These are phyloP conservation scores for Fukomys damarensis DNA, from an alignment of 2,113 vertebrate genomes.

Conservation along the genomic window DNA sequence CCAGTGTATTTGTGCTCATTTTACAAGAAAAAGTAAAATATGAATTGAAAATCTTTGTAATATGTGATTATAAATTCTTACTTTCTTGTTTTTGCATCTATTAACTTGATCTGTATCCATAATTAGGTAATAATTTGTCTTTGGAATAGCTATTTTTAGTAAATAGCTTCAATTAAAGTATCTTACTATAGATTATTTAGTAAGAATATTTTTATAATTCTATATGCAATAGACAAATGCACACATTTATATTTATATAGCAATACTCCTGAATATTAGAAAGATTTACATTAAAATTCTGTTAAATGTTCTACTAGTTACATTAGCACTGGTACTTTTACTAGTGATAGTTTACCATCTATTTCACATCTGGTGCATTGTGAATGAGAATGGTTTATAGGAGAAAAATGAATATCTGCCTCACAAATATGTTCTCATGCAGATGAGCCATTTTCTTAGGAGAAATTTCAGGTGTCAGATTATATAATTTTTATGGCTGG, in stretches of 20 bases:
- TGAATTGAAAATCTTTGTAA: not conserved
- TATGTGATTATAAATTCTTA: not conserved
- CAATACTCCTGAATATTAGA: not conserved
- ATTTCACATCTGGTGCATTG: not conserved
- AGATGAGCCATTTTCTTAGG: not conserved
- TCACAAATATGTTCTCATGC: not conserved
- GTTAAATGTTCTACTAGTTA: not conserved
- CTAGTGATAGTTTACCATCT: not conserved
- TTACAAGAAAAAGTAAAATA: not conserved
- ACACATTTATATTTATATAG: not conserved
- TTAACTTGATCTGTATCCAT: not conserved
- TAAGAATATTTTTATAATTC: constrained; percentile 9
- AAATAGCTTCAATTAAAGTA: not conserved
- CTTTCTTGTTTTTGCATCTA: constrained; percentile 33
- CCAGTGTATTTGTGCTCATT: not conserved
- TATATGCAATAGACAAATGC: not conserved
- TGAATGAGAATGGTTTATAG: not conserved
- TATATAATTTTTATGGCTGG: not conserved
- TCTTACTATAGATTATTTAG: not conserved
- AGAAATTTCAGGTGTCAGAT: not conserved
- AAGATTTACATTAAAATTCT: not conserved
- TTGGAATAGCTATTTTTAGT: not conserved
- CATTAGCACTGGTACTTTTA: not conserved
- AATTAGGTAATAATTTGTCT: constrained; percentile 8
- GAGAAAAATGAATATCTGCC: not conserved